Evolutionary conservation across 2,113 vertebrate genomes (phyloP).

Genomic region (mouse (Mus musculus)): DNA sequence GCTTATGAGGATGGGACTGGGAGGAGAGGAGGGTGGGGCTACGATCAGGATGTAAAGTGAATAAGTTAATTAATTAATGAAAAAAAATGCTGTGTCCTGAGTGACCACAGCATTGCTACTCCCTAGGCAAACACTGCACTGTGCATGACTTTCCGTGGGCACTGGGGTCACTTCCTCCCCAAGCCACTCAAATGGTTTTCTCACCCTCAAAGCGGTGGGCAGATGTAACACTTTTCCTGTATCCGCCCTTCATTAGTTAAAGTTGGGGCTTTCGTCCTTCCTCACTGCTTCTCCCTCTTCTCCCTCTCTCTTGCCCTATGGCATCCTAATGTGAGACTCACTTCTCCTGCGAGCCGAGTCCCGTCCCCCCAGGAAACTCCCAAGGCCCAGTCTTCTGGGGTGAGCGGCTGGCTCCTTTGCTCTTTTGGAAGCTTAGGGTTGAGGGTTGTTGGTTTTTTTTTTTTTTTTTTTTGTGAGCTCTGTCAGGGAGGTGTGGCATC

Average conservation of each 20-base stretch:
- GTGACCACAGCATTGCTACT: background rate
- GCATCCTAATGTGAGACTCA: background rate
- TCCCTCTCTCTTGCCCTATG: too few relatives aligned
- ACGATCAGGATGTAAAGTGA: too few relatives aligned
- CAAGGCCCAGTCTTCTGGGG: too few relatives aligned
- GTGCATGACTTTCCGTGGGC: background rate
- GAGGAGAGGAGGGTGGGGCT: too few relatives aligned
- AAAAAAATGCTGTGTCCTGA: background rate
- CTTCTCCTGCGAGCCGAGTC: background rate
- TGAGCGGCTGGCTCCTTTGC: background rate
- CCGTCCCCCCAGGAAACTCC: too few relatives aligned
- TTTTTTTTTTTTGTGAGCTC: background rate
- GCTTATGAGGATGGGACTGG: too few relatives aligned
- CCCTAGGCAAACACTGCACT: rapidly evolving
- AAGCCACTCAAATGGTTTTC: too few relatives aligned
- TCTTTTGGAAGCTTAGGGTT: background rate
- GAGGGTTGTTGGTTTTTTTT: too few relatives aligned
- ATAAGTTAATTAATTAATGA: too few relatives aligned
- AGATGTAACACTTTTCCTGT: background rate
- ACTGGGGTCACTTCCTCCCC: background rate
- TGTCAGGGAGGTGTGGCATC: background rate
- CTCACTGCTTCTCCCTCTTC: background rate
- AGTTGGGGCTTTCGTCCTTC: background rate
- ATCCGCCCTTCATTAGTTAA: background rate
- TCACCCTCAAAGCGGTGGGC: background rate